Conservation (phyloP, 2,113 vertebrate species). For the Cyanocitta stelleri region DNA sequence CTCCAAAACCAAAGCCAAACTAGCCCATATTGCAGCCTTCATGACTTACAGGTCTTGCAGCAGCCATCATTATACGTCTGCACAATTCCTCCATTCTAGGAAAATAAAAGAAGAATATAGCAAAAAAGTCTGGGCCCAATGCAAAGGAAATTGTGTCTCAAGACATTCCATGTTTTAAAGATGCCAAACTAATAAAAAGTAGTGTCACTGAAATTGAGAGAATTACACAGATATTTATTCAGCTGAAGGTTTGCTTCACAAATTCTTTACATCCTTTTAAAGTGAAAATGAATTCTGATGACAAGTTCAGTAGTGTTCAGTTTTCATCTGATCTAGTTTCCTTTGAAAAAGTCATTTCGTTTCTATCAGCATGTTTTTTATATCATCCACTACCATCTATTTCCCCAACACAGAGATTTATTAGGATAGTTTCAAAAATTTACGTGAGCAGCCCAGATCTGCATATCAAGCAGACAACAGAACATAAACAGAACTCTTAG, state of each 20-base stretch:
- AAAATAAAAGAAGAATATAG: constrained; percentile 55
- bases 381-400: neutral
- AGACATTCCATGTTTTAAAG: neutral
- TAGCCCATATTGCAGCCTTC: constrained; percentile 58
- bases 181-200: neutral
- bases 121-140: constrained; percentile 50
- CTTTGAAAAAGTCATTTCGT: neutral
- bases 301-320: neutral
- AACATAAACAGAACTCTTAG: neutral
- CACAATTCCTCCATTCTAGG: constrained; percentile 89
- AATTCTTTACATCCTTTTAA: neutral
- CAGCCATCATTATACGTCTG: constrained; percentile 92
- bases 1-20: constrained; percentile 71
- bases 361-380: neutral
- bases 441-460: neutral
- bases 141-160: neutral
- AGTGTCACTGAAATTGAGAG: neutral
- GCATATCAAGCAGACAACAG: neutral
- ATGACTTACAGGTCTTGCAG: constrained; percentile 96
- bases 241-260: neutral
- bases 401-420: neutral
- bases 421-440: neutral
- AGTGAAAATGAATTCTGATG: neutral
- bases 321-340: neutral
- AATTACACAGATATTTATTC: neutral